phyloP scores from a whole-genome alignment of 2,888 invertebrate species.

The Fragum fragum region DNA sequence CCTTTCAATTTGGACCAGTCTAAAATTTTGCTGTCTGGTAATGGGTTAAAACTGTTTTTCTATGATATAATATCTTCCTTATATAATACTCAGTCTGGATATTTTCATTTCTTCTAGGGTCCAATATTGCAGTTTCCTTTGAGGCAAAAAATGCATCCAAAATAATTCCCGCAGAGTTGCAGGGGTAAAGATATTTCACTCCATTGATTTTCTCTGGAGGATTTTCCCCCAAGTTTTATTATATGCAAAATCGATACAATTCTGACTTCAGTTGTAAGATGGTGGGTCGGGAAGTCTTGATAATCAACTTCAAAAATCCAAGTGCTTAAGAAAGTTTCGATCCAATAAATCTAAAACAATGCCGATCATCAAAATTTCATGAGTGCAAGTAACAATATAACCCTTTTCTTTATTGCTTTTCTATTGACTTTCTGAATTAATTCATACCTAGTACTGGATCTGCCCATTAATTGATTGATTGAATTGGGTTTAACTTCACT shows the following conservation, averaged over 20 bases:
- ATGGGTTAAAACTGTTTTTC: too few relatives aligned
- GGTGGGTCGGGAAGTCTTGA: constrained; percentile 1
- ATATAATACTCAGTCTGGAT: too few relatives aligned
- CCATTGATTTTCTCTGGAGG: constrained; percentile 23
- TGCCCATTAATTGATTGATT: too few relatives aligned
- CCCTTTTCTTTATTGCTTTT: not conserved
- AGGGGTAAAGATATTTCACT: constrained; percentile 31
- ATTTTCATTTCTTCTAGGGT: too few relatives aligned
- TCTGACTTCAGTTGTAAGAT: constrained; percentile 24
- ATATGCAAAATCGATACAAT: constrained; percentile 31
- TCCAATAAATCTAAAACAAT: constrained; percentile 6
- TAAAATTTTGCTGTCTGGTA: too few relatives aligned
- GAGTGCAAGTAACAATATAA: constrained; percentile 4
- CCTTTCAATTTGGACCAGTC: too few relatives aligned
- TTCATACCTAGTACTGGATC: too few relatives aligned
- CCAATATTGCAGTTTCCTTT: not conserved
- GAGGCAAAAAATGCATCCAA: not conserved
- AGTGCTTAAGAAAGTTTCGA: not conserved
- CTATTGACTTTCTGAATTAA: too few relatives aligned
- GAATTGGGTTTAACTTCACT: too few relatives aligned
- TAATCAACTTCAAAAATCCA: constrained; percentile 11
- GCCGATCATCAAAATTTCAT: constrained; percentile 7
- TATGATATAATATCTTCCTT: too few relatives aligned
- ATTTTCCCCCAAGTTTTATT: constrained; percentile 31
- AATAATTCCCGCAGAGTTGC: constrained; percentile 4